Percentiles rank a stretch among this genome's conserved stretches.
Conservation (phyloP, 2,797 vertebrate genomes). For the Pipistrellus kuhlii region DNA sequence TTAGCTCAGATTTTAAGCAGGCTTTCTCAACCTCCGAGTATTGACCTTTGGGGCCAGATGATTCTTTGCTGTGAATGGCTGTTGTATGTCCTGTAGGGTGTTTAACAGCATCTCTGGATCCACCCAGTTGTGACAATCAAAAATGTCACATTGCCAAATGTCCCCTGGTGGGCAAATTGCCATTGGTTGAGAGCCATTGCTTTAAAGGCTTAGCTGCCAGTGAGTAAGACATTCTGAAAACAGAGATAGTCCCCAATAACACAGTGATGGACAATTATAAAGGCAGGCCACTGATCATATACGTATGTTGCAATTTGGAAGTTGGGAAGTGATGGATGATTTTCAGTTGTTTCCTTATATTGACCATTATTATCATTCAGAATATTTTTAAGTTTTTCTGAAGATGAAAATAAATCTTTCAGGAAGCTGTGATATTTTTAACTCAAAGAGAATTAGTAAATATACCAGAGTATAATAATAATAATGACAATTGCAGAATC, state of each 20-base stretch:
- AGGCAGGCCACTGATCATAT: not conserved
- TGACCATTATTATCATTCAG: not conserved
- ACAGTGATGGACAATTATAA: not conserved
- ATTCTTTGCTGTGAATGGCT: not conserved
- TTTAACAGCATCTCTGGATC: not conserved
- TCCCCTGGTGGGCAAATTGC: not conserved
- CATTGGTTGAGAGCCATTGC: not conserved
- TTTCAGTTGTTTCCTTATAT: constrained; percentile 27
- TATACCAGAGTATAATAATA: not conserved
- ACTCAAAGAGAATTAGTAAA: not conserved
- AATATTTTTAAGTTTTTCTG: not conserved
- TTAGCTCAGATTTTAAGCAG: not conserved
- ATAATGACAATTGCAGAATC: not conserved
- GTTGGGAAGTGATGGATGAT: not conserved
- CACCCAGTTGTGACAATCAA: not conserved
- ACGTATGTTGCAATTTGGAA: not conserved
- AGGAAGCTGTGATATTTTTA: constrained; percentile 6
- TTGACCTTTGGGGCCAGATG: not conserved
- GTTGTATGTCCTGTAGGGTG: not conserved
- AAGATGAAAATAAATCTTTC: not conserved
- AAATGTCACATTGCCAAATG: not conserved
- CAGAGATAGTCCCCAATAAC: not conserved
- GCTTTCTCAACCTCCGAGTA: not conserved
- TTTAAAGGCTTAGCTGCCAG: not conserved
- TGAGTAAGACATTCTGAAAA: constrained; percentile 6